A percentile compares a stretch with the other conserved stretches of the same genome.
These are phyloP conservation scores for Druon quercuslanigerum DNA, from an alignment of 1,140 invertebrate species.

Conservation along the genomic window DNA sequence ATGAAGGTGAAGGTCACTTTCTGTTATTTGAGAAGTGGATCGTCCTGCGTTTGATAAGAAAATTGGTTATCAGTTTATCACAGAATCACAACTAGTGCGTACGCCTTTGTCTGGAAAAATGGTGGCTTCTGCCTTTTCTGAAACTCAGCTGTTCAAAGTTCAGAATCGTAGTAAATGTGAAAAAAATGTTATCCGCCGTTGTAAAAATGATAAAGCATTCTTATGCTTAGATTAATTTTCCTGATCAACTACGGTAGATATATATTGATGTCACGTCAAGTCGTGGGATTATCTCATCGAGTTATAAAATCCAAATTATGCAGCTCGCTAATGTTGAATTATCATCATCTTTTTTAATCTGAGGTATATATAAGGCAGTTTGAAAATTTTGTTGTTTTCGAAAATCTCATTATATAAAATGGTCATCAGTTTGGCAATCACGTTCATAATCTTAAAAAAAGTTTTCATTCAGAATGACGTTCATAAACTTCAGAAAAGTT, in stretches of 20 bases:
- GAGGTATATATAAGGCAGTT: background rate
- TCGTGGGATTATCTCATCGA: background rate
- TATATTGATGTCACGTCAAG: background rate
- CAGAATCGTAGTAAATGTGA: background rate
- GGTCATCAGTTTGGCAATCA: background rate
- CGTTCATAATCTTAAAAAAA: too few species aligned
- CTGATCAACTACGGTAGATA: background rate
- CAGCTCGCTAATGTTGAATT: background rate
- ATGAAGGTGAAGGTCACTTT: too few species aligned
- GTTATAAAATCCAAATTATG: conserved; percentile 11
- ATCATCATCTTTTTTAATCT: conserved; percentile 15
- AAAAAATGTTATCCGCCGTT: conserved; percentile 14
- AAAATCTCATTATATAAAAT: background rate
- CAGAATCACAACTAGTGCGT: background rate
- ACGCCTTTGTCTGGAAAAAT: conserved; percentile 20
- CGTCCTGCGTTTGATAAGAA: background rate
- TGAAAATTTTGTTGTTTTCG: too few species aligned
- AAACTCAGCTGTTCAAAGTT: background rate
- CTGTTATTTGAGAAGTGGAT: too few species aligned
- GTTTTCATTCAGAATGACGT: too few species aligned
- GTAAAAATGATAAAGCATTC: conserved; percentile 15
- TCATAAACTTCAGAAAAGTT: background rate
- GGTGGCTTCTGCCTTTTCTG: background rate
- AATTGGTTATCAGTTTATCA: background rate
- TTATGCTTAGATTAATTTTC: background rate